Conservation (phyloP, 2,113 vertebrate genomes). For the Macquaria australasica region DNA sequence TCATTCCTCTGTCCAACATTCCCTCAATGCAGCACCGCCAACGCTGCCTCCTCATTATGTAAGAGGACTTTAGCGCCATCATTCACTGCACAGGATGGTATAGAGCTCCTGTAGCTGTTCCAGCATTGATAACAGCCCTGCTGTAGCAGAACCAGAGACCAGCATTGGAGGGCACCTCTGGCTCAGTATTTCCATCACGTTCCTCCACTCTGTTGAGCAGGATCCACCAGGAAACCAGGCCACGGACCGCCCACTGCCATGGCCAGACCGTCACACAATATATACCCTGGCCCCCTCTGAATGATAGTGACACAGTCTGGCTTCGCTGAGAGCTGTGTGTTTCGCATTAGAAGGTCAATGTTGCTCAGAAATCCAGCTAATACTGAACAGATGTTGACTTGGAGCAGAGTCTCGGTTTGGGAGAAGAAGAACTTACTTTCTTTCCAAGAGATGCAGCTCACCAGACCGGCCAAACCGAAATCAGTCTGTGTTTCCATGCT, state of each 20-base stretch:
- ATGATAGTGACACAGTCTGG: conserved; percentile 63
- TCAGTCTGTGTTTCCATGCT: conserved; percentile 45
- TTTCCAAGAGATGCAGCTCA: conserved; percentile 43
- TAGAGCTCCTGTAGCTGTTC: conserved; percentile 34
- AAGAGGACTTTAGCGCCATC: conserved; percentile 33
- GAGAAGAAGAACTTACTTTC: conserved; percentile 40
- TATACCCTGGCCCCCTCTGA: conserved; percentile 55
- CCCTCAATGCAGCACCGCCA: background rate
- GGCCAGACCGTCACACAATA: conserved; percentile 60
- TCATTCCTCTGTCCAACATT: conserved; percentile 48
- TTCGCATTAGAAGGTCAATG: conserved; percentile 68
- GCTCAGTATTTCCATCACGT: conserved; percentile 64
- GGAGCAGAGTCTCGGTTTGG: conserved; percentile 52
- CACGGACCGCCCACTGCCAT: conserved; percentile 50
- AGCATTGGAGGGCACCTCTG: conserved; percentile 36
- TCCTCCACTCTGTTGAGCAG: conserved; percentile 43
- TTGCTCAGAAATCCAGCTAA: conserved; percentile 64
- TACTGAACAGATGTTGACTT: conserved; percentile 77
- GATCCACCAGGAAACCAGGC: conserved; percentile 51
- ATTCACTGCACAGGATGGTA: conserved; percentile 32
- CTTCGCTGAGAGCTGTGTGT: conserved; percentile 58
- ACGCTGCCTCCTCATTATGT: conserved; percentile 51
- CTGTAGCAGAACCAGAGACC: conserved; percentile 30
- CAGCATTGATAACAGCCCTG: conserved; percentile 46
- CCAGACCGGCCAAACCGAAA: conserved; percentile 33